phyloP scores from a whole-genome alignment of 2,888 invertebrate species.

The Diaprepes abbreviatus region DNA sequence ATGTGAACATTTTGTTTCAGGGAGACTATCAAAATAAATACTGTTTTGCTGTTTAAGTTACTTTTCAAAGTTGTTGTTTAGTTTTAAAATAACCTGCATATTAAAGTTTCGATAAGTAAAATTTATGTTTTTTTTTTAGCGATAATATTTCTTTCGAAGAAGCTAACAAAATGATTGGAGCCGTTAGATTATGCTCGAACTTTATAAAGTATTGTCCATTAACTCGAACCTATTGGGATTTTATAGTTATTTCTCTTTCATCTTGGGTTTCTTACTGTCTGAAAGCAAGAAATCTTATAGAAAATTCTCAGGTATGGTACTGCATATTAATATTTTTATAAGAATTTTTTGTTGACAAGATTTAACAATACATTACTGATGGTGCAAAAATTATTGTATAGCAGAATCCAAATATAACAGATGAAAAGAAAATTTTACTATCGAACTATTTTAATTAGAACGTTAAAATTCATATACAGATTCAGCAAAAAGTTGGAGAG shows the following conservation, averaged over 20 bases:
- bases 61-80: no score
- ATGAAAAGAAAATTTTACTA: no score
- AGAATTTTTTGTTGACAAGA: not conserved
- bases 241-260: constrained; percentile 77
- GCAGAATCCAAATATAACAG: no score
- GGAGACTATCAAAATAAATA: no score
- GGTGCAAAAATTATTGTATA: no score
- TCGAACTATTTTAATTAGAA: no score
- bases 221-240: constrained; percentile 78
- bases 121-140: constrained; percentile 56
- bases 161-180: constrained; percentile 64
- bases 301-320: constrained; percentile 70
- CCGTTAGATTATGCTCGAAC: constrained; percentile 64
- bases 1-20: no score
- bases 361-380: not conserved
- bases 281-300: constrained; percentile 65
- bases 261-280: constrained; percentile 75
- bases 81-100: no score
- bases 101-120: no score
- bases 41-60: no score
- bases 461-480: no score
- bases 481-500: no score
- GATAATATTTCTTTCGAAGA: constrained; percentile 61
- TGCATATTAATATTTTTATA: not conserved
- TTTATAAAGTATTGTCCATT: constrained; percentile 59